These are phyloP conservation scores for Thymelicus sylvestris DNA, from an alignment of 2,888 invertebrate species.

Conservation along the genomic window DNA sequence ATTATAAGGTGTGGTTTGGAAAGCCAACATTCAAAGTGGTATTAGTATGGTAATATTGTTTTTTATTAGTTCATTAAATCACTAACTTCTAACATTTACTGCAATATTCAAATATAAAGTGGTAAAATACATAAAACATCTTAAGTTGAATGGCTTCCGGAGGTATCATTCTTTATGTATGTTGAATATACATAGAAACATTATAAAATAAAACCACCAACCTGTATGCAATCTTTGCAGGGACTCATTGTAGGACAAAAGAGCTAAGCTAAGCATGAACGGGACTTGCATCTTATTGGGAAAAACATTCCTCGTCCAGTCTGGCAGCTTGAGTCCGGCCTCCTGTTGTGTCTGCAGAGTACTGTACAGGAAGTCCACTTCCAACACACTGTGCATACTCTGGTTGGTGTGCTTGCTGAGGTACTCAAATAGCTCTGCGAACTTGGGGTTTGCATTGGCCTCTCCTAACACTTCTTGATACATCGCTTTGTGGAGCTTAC, in stretches of 20 bases:
- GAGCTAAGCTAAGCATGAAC: slow-evolving; percentile 88
- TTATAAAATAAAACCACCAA: slow-evolving; percentile 46
- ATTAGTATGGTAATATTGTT: too few species aligned
- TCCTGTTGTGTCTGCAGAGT: slow-evolving; percentile 87
- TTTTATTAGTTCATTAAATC: too few species aligned
- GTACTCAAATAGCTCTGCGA: slow-evolving; percentile 86
- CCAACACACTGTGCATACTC: slow-evolving; percentile 82
- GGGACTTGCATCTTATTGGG: slow-evolving; percentile 87
- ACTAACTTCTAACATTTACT: too few species aligned
- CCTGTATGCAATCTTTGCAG: slow-evolving; percentile 91
- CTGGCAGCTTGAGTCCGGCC: slow-evolving; percentile 88
- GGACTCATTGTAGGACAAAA: slow-evolving; percentile 88
- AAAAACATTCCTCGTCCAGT: slow-evolving; percentile 89
- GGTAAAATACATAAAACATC: too few species aligned
- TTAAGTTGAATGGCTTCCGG: too few species aligned
- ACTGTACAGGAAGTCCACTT: slow-evolving; percentile 89
- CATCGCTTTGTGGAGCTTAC: slow-evolving; percentile 69
- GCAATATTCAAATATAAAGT: too few species aligned
- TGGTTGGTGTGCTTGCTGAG: slow-evolving; percentile 82
- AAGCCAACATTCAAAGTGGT: too few species aligned
- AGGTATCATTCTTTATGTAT: too few species aligned
- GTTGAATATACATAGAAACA: too few species aligned
- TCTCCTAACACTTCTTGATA: slow-evolving; percentile 77
- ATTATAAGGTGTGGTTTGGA: too few species aligned
- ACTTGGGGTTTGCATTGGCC: slow-evolving; percentile 79